Evolutionary conservation across 2,113 vertebrate genomes (phyloP).

Genomic region (Columba janthina): DNA sequence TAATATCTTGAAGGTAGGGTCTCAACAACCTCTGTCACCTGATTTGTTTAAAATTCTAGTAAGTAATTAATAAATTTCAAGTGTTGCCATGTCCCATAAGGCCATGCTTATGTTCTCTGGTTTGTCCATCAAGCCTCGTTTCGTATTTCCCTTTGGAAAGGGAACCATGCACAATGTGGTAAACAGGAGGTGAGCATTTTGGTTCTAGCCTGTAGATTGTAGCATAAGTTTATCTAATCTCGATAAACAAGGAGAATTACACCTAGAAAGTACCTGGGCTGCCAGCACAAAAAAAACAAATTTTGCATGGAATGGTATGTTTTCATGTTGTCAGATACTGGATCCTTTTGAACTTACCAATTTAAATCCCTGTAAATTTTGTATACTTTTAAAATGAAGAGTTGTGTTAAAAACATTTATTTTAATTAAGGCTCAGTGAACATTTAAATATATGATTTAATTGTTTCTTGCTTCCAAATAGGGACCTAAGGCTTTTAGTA

Average conservation of each 20-base stretch:
- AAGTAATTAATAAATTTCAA: neutral
- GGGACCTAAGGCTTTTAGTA: neutral
- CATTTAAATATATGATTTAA: neutral
- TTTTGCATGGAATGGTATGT: neutral
- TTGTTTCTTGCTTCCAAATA: neutral
- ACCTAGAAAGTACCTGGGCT: neutral
- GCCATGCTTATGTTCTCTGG: neutral
- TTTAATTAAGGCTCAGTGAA: neutral
- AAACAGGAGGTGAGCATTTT: neutral
- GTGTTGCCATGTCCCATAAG: neutral
- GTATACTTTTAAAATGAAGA: neutral
- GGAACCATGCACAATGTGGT: neutral
- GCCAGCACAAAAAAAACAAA: neutral
- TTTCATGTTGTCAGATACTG: neutral
- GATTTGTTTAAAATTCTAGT: neutral
- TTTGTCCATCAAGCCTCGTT: neutral
- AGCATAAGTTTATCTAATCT: neutral
- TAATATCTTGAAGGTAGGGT: neutral
- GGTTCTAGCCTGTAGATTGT: neutral
- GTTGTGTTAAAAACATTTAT: neutral
- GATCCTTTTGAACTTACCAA: neutral
- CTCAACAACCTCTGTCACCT: neutral
- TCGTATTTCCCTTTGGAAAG: neutral
- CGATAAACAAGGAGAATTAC: neutral
- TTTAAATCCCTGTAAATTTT: neutral